These are phyloP conservation scores for Bedellia somnulentella DNA, from an alignment of 2,888 invertebrate species.

Conservation along the genomic window DNA sequence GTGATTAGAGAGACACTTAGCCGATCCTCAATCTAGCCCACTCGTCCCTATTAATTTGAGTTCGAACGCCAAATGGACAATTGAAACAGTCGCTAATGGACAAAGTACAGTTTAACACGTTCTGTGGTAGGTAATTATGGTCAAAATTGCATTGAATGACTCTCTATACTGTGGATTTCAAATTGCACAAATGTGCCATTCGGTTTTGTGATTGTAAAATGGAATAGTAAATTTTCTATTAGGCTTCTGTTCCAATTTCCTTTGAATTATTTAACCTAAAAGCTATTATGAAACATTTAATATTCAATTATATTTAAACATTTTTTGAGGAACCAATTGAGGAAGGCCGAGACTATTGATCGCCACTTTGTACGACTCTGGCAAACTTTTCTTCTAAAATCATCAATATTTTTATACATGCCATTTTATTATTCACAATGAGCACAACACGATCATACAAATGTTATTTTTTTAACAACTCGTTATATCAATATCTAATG, in stretches of 20 bases:
- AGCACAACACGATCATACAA: no score
- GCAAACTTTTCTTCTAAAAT: no score
- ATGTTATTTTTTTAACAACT: no score
- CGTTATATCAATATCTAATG: no score
- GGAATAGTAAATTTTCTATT: not conserved
- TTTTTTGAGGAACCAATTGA: no score
- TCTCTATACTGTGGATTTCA: slow-evolving; percentile 21
- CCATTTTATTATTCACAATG: no score
- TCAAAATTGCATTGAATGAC: slow-evolving; percentile 25
- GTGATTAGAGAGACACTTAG: slow-evolving; percentile 34
- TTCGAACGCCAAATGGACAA: slow-evolving; percentile 35
- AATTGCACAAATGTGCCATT: slow-evolving; percentile 17
- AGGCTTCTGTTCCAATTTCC: not conserved
- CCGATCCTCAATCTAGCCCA: slow-evolving; percentile 28
- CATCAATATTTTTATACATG: no score
- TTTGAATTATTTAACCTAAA: no score
- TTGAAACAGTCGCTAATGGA: slow-evolving; percentile 28
- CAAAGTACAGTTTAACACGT: slow-evolving; percentile 35
- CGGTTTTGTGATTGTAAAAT: slow-evolving; percentile 1
- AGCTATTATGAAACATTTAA: no score
- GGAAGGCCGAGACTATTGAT: no score
- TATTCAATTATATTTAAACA: no score
- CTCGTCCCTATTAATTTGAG: slow-evolving; percentile 34
- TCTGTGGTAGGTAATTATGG: slow-evolving; percentile 43
- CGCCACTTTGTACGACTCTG: no score